phyloP scores from a whole-genome alignment of 1,140 invertebrate genomes.

The Ridgeia piscesae region DNA sequence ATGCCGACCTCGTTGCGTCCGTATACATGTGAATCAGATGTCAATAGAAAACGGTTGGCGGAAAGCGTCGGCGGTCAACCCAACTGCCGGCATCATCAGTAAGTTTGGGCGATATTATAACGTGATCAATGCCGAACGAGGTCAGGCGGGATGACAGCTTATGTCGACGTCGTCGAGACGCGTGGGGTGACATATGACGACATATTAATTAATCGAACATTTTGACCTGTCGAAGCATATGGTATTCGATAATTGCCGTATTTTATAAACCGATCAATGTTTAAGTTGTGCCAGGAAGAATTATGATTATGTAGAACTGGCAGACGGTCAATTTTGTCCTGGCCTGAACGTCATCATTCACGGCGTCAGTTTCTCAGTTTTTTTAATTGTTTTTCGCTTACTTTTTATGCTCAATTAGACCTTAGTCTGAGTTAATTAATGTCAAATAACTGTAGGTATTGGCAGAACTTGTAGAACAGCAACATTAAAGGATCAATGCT shows the following conservation, averaged over 20 bases:
- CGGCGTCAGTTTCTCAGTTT: too few species aligned
- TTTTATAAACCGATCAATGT: not conserved
- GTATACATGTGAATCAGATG: not conserved
- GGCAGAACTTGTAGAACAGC: too few species aligned
- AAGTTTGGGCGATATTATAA: not conserved
- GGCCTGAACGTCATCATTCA: too few species aligned
- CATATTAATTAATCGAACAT: not conserved
- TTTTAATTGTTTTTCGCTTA: too few species aligned
- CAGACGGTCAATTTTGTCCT: too few species aligned
- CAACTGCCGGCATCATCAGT: constrained; percentile 3
- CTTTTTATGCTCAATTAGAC: too few species aligned
- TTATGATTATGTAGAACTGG: too few species aligned
- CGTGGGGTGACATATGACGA: not conserved
- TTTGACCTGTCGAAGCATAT: not conserved
- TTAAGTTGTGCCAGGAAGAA: too few species aligned
- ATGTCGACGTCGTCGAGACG: too few species aligned
- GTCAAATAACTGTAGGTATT: too few species aligned
- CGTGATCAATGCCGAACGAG: not conserved
- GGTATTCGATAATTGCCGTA: not conserved
- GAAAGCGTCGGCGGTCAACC: not conserved
- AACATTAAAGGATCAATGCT: too few species aligned
- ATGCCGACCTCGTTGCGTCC: not conserved
- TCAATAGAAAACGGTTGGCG: not conserved
- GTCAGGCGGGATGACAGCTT: constrained; percentile 41
- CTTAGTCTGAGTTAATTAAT: too few species aligned